Base-by-base conservation (phyloP, 2,113 vertebrate genomes). In the Lepisosteus osseus region DNA sequence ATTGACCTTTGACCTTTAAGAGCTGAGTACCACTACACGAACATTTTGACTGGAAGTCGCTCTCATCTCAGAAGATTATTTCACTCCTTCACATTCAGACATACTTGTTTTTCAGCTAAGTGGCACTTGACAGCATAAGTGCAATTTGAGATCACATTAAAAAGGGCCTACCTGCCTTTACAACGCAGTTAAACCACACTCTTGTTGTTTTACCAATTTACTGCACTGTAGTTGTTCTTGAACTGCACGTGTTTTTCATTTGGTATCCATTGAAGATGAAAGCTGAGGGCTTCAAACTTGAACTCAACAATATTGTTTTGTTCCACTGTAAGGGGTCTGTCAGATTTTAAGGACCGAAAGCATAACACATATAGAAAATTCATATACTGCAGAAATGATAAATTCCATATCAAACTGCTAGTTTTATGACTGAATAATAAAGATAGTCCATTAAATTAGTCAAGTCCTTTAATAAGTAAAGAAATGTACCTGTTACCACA, bases 191-290 rank as follows among this genome's bases (percentile, higher is more conserved):
- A 86, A 87, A 86, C 82, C 67, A 59, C 79, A 74, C 71, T 80
- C 73, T 79, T 84, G 85, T 88, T 88, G 84, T 81, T 80, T 78
- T 80, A 84, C 81, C 78, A 68, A 82, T 88, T 88, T 85, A 84
- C 77, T 79, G 71, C 78, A 69, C 78, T 71, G 64, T 85, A 82
- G 83, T 85, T 85, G 80, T 76, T 68, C 78, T 54, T 76, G 43
- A 79, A 71, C 79, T 80, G 74, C 86, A 89, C 80, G 82, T 90
- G 87, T 81, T 86, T 82, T 82, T 86, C 79, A 88, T 88, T 86
- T 87, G 68, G 70, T 63, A 76, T 70, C 74, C 65, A 78, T 0
- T 41, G 68, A 79, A 78, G 81, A 85, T 87, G 77, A 88, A 87
- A 88, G 85, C 73, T 71, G 12, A 47, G 65, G 78, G 65, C 42